Conservation (phyloP, 2,797 vertebrate species). For the Esox lucius region DNA sequence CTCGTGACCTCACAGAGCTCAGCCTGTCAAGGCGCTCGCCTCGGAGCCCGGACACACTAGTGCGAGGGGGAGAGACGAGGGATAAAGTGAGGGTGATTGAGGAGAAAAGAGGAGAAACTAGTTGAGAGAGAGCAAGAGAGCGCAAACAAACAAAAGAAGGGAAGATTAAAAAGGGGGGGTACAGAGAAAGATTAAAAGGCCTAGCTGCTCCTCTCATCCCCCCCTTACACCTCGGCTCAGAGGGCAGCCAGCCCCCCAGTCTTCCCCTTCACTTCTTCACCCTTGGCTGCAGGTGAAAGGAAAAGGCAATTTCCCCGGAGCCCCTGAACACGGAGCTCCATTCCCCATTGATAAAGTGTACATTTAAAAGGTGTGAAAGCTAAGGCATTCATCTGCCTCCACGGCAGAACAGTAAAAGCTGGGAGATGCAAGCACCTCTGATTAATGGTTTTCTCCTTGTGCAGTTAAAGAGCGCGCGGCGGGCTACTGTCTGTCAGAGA, state of each 20-base stretch:
- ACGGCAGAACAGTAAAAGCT: constrained; percentile 38
- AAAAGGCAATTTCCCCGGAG: constrained; percentile 69
- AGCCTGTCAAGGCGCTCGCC: constrained; percentile 57
- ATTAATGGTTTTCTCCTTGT: constrained; percentile 69
- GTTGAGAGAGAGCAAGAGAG: constrained; percentile 11
- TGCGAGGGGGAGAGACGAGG: neutral
- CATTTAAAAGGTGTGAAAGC: constrained; percentile 65
- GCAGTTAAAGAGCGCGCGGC: constrained; percentile 54
- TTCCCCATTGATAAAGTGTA: constrained; percentile 73
- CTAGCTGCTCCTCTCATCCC: constrained; percentile 59
- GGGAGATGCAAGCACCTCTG: constrained; percentile 51
- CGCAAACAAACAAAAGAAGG: constrained; percentile 1
- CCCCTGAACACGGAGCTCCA: constrained; percentile 55
- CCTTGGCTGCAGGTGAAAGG: constrained; percentile 65
- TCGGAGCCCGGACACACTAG: constrained; percentile 20
- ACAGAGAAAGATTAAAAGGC: constrained; percentile 60
- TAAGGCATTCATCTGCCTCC: constrained; percentile 66
- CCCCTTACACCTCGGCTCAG: constrained; percentile 64
- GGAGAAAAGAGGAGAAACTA: constrained; percentile 7
- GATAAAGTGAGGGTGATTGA: neutral
- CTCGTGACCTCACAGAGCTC: constrained; percentile 62
- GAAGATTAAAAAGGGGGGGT: constrained; percentile 37
- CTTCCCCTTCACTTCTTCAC: constrained; percentile 65
- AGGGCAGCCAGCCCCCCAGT: constrained; percentile 59
- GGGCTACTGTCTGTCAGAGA: constrained; percentile 59